Evolutionary conservation across 37 sponge, comb jelly and placozoan genomes (phyloP).

Genomic region (Tethya wilhelma): DNA sequence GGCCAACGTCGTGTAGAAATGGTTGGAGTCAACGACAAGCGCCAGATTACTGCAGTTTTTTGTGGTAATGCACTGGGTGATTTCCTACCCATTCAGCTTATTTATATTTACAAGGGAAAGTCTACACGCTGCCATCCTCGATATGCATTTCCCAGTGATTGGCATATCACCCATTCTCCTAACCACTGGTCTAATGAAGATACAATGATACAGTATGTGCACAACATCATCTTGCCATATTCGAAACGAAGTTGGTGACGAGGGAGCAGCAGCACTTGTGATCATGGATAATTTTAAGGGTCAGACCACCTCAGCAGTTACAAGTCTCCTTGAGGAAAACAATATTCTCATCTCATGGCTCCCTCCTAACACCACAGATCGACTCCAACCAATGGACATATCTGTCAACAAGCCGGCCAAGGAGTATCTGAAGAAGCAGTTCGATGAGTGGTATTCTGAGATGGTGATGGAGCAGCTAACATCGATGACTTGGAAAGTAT

Average conservation of each 20-base stretch:
- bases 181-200: conserved; percentile 70
- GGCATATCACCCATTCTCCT: conserved; percentile 57
- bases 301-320: conserved; percentile 23
- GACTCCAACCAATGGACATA: conserved; percentile 10
- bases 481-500: too few species aligned
- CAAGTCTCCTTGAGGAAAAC: conserved; percentile 39
- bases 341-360: conserved; percentile 50
- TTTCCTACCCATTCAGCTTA: conserved; percentile 53
- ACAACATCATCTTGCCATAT: conserved; percentile 46
- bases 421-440: too few species aligned
- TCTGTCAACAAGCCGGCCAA: conserved; percentile 29
- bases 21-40: conserved; percentile 48
- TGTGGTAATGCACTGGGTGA: conserved; percentile 38
- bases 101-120: conserved; percentile 67
- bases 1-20: conserved; percentile 45
- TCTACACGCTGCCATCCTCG: conserved; percentile 34
- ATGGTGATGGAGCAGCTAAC: too few species aligned
- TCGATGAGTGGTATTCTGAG: too few species aligned
- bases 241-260: conserved; percentile 17
- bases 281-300: conserved; percentile 57
- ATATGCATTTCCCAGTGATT: conserved; percentile 39
- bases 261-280: conserved; percentile 27
- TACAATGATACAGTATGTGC: conserved; percentile 46
- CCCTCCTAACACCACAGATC: conserved; percentile 55
- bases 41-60: conserved; percentile 52